Base-by-base conservation (phyloP, 2,888 invertebrate species). In the Spodoptera picta region DNA sequence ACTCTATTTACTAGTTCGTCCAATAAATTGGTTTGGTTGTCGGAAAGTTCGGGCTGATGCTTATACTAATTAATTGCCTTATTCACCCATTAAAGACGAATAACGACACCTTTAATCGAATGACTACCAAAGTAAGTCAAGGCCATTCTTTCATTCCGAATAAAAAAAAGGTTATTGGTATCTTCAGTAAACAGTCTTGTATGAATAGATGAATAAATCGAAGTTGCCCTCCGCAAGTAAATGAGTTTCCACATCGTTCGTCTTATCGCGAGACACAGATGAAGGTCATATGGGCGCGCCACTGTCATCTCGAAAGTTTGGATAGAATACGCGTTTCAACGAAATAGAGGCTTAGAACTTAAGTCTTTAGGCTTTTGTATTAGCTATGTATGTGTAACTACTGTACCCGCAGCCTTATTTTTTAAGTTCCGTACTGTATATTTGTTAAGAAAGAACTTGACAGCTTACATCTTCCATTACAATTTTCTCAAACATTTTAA, bases 261-360 rank as follows among this genome's bases (percentile, higher is more conserved):
- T 45, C 47, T 74, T 74, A 74, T 71, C 75, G 42, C n/a, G n/a
- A 71, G 60, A 70, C 59, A 73, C 54, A 70, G 70, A 60, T 60
- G 46, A 71, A 73, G 60, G 50, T 55, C 57, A 65, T 56, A 50
- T 55, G 65, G 60, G 61, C 36, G 61, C 36, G 43, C 42, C 44
- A 52, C 50, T 57, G 55, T 71, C 49, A 56, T 66, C 55, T 53
- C 5, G 27, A 63, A 75, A 66, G 52, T 73, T 73, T 10, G 27
- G 55, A 66, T 50, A 52, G 60, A 73, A 58, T 60, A 51, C 61
- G 49, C 27, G 45, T 62, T 61, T 62, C 45, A 47, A 63, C 72
- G 23, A 75, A 73, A 63, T 75, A 42, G 48, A 58, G 62, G 62
- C 31, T 62, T 51, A 44, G 50, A 74, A 60, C 49, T 43, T 47